A percentile compares a stretch with the other conserved stretches of the same genome.
Evolutionary conservation across 2,888 invertebrate genomes (phyloP).

Genomic region (Hyles lineata): DNA sequence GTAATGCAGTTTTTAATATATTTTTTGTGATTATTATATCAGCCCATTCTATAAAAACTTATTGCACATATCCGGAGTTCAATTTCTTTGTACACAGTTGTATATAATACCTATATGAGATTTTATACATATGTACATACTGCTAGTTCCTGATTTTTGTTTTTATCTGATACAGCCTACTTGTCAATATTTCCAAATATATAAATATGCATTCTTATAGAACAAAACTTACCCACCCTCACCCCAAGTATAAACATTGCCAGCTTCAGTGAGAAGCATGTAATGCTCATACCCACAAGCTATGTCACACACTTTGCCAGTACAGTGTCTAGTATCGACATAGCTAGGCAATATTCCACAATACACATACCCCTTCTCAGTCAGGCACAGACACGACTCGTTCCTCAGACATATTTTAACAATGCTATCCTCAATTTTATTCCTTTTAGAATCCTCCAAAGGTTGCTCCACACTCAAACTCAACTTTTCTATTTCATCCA

Average conservation of each 20-base stretch:
- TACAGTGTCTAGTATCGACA: conserved; percentile 81
- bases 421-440: conserved; percentile 49
- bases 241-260: conserved; percentile 93
- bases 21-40: no score
- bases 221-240: conserved; percentile 88
- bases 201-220: no score
- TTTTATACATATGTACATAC: no score
- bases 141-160: no score
- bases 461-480: conserved; percentile 55
- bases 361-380: conserved; percentile 76
- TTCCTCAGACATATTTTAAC: conserved; percentile 56
- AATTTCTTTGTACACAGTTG: no score
- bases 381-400: conserved; percentile 61
- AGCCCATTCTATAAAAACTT: no score
- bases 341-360: conserved; percentile 85
- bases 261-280: conserved; percentile 87
- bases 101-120: no score
- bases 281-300: conserved; percentile 93
- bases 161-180: no score
- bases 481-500: conserved; percentile 50
- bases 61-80: no score
- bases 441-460: conserved; percentile 50
- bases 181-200: no score
- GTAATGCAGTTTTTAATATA: no score
- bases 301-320: conserved; percentile 85